Evolutionary conservation across 2,797 vertebrate genomes (phyloP).

Genomic region (Melopsittacus undulatus): DNA sequence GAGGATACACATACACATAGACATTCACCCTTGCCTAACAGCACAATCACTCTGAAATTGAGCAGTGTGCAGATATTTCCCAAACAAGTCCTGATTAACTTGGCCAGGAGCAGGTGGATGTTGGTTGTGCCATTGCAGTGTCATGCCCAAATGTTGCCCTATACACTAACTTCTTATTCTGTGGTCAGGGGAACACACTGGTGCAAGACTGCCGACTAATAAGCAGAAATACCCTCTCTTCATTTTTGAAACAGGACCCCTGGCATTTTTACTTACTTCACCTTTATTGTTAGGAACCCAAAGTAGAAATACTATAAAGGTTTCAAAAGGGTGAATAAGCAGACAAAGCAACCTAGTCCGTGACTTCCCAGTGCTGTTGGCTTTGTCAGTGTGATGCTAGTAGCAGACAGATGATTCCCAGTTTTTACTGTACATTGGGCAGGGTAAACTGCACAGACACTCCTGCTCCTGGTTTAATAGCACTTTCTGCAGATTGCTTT

Average conservation of each 20-base stretch:
- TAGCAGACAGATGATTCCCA: neutral
- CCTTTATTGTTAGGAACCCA: neutral
- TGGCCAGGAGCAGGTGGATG: neutral
- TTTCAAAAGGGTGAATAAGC: neutral
- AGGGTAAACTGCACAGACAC: neutral
- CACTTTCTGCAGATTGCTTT: conserved; percentile 33
- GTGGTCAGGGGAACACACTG: neutral
- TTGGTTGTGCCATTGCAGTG: rapidly evolving
- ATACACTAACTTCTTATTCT: neutral
- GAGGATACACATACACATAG: neutral
- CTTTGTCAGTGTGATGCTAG: neutral
- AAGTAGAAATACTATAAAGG: neutral
- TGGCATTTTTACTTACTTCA: neutral
- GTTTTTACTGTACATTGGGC: neutral
- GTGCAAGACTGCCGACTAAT: neutral
- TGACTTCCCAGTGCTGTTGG: neutral
- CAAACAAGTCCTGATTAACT: neutral
- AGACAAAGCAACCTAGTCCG: neutral
- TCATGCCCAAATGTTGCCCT: neutral
- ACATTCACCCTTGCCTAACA: neutral
- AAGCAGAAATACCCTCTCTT: neutral
- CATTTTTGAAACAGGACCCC: neutral
- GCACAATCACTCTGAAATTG: neutral
- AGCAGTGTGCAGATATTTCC: neutral
- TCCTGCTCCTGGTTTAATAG: neutral